Evolutionary conservation across 2,797 vertebrate genomes (phyloP), one percentile per base, ranked within the genome.

Genomic region (Poecilia gillii): DNA sequence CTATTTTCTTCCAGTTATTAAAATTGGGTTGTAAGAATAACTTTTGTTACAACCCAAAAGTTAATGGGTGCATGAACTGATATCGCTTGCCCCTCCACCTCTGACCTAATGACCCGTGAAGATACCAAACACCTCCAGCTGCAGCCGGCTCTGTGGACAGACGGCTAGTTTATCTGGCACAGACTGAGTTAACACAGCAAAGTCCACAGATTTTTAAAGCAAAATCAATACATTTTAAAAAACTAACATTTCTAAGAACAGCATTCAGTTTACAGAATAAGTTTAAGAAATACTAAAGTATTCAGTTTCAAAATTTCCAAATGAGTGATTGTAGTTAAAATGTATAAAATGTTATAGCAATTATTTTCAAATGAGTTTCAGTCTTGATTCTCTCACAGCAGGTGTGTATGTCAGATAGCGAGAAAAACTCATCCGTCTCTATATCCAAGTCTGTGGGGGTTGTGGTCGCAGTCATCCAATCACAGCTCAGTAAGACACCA

Each of bases 401-500:
- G 9, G 16, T 36, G 6, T 16, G 8, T 11, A 25, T 9, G 12
- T 20, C 20, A 45, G 25, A 28, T 9, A 45, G 12, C 0, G n/a
- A 43, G 25, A 43, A 71, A 43, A 46, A 71, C 8, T 28, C 3
- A 36, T 16, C 4, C 1, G 1, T 59, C 59, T 64, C 20, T 77
- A 28, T 20, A 46, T 66, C 39, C 7, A 18, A 53, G 77, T 77
- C 43, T 7, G 4, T 73, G 4, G 72, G 85, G 87, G 91, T 68
- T 82, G 89, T 92, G 91, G 77, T 77, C 46, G 31, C 55, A 25
- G 49, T 77, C 23, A 41, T 83, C 91, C 91, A 92, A 92, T 92
- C 89, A 80, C 78, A 85, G 78, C 57, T 74, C 46, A 49, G 72
- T 31, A 18, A 53, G 57, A 59, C 74, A 75, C 20, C 14, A 55